Conservation (phyloP, 2,888 invertebrate species). For the Julus scandinavius region DNA sequence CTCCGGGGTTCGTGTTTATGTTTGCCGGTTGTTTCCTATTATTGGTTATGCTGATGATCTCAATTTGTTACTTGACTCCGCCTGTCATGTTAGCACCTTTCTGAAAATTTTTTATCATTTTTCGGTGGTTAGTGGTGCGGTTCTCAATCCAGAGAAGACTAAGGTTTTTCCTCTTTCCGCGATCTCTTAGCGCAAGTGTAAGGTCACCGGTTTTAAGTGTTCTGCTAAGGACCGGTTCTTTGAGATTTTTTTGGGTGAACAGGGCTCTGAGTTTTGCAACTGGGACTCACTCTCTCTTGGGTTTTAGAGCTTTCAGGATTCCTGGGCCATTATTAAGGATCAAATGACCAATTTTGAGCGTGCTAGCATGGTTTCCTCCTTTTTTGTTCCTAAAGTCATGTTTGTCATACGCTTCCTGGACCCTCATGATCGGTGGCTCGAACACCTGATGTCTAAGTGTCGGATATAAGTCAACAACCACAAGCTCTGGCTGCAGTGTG, state of each 20-base stretch:
- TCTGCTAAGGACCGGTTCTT: not conserved
- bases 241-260: not conserved
- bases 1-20: no score
- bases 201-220: not conserved
- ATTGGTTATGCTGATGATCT: not conserved
- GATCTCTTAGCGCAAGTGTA: no score
- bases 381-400: not conserved
- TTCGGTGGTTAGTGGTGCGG: not conserved
- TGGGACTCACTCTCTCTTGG: not conserved
- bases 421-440: not conserved
- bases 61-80: not conserved
- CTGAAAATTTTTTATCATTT: not conserved
- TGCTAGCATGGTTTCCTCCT: accelerated
- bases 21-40: not conserved
- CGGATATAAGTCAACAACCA: not conserved
- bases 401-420: not conserved
- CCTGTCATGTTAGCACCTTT: not conserved
- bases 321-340: no score
- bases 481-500: not conserved
- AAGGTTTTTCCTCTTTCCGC: not conserved
- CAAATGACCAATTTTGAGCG: not conserved
- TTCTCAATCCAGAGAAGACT: not conserved
- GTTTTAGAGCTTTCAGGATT: not conserved
- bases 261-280: not conserved
- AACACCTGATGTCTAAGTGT: not conserved